Base-by-base conservation (phyloP, 1,140 invertebrate genomes). In the Cryptotermes secundus region DNA sequence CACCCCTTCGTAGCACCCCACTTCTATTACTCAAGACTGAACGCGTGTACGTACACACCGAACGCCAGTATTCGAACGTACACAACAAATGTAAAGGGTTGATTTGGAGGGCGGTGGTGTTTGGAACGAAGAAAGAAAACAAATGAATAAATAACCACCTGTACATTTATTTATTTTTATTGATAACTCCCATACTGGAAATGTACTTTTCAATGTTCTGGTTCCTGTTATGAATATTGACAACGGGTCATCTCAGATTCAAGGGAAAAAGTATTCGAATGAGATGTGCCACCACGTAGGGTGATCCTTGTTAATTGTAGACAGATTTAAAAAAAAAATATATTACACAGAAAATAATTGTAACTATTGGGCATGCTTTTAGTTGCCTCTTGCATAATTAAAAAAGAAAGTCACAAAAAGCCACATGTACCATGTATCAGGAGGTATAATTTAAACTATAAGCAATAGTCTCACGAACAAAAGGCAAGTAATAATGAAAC, bases 151-250 rank as follows among this genome's bases (percentile, higher is more conserved):
- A 82, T 31, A 82, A 45, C 42, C 79, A 84, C 83, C 79, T 84
- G 42, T 84, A 84, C 79, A 84, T 65, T 80, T 84, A 72, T 72
- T 84, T 84, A 72, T 72, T 84, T 84, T 80, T 83, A 79, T 53
- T 59, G 42, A 84, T 31, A 84, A 84, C 83, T 80, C 83, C 83
- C 80, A 31, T 42, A 79, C 34, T 79, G 83, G 79, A 84, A 38
- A 84, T 84, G 83, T 84, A 65, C 72, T 80, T 84, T 49, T 84
- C 24, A 42, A 34, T 81, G 42, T 49, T 49, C 26, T 72, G 7
- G 59, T 72, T 72, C 59, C 59, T 72, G 59, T 72, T 72, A 72
- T 72, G 26, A 72, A 6, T n/a, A 72, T 19, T 49, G 45, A 49
- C 45, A 72, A 72, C 9, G 59, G n/a, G 10, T 72, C 59, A 72